Percentiles rank a stretch among this genome's conserved stretches.
These are phyloP conservation scores for Neria commutata DNA, from an alignment of 2,888 invertebrate species.

Conservation along the genomic window DNA sequence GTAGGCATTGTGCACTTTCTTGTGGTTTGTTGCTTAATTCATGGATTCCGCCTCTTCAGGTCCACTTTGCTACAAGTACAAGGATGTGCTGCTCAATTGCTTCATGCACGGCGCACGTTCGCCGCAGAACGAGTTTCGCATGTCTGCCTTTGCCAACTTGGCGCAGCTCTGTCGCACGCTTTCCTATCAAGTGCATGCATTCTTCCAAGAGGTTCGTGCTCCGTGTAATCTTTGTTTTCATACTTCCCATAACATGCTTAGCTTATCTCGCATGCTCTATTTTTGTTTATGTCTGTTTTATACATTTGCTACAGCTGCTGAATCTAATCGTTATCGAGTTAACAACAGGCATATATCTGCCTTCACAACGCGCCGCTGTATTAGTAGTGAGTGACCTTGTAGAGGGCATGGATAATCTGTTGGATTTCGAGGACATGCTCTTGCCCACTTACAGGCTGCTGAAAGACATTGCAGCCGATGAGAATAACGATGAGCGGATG, in stretches of 20 bases:
- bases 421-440: slow-evolving; percentile 56
- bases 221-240: not conserved
- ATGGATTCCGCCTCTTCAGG: slow-evolving; percentile 37
- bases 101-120: slow-evolving; percentile 55
- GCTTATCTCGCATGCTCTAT: not conserved
- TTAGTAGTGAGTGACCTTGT: slow-evolving; percentile 56
- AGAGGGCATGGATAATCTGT: slow-evolving; percentile 55
- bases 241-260: not conserved
- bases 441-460: slow-evolving; percentile 58
- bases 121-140: slow-evolving; percentile 52
- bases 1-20: slow-evolving; percentile 33
- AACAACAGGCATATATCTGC: slow-evolving; percentile 51
- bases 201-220: slow-evolving; percentile 56
- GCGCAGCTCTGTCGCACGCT: slow-evolving; percentile 55
- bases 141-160: slow-evolving; percentile 58
- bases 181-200: slow-evolving; percentile 57
- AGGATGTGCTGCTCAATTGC: slow-evolving; percentile 52
- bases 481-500: slow-evolving; percentile 50
- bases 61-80: slow-evolving; percentile 56
- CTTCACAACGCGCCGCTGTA: slow-evolving; percentile 57
- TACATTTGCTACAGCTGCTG: slow-evolving; percentile 32
- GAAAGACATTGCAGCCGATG: slow-evolving; percentile 44
- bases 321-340: slow-evolving; percentile 50
- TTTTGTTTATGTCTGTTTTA: not conserved
- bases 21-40: not conserved